Evolutionary conservation across 2,113 vertebrate genomes (phyloP).

Genomic region (Oncorhynchus nerka): DNA sequence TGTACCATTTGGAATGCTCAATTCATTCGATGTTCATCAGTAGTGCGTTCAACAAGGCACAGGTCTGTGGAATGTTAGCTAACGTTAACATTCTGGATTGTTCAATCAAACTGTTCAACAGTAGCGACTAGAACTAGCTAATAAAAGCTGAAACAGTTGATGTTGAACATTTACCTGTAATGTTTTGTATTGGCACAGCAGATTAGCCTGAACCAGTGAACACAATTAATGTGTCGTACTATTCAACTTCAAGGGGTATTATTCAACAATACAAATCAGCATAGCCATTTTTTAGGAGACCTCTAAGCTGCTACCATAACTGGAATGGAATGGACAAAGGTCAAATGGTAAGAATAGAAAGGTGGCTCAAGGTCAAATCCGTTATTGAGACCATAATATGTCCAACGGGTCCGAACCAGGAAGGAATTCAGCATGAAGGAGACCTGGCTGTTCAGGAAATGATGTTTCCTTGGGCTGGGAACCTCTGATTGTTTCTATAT

Average conservation of each 20-base stretch:
- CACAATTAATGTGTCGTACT: background rate
- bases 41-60: too few relatives aligned
- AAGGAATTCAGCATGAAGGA: constrained; percentile 25
- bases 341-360: constrained; percentile 46
- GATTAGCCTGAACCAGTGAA: too few relatives aligned
- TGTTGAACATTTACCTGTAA: background rate
- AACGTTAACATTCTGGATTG: too few relatives aligned
- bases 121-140: background rate
- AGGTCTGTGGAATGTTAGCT: too few relatives aligned
- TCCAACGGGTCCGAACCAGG: constrained; percentile 1
- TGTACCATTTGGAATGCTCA: too few relatives aligned
- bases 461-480: constrained; percentile 34
- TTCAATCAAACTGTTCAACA: too few relatives aligned
- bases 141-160: background rate
- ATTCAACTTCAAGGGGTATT: too few relatives aligned
- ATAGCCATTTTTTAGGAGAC: too few relatives aligned
- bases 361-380: constrained; percentile 54
- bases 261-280: too few relatives aligned
- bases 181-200: too few relatives aligned
- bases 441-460: constrained; percentile 58
- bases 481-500: constrained; percentile 66
- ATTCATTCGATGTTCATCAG: too few relatives aligned
- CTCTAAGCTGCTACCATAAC: too few relatives aligned
- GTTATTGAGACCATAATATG: constrained; percentile 33
- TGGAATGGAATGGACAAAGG: constrained; percentile 12